Conservation (phyloP, 2,113 vertebrate species). For the Condylura cristata region DNA sequence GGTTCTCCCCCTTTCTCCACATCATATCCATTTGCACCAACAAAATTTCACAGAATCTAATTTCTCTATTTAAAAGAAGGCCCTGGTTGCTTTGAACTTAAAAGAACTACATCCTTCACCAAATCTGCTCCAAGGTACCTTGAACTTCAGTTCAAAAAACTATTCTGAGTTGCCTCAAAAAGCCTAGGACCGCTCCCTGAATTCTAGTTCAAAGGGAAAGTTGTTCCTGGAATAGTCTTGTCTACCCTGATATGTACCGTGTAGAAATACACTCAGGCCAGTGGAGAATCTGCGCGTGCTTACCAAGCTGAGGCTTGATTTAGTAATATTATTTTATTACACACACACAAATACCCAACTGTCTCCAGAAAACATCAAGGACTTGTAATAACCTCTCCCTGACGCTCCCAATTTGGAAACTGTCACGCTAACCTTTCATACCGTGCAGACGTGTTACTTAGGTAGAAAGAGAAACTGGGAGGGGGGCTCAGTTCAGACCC, state of each 20-base stretch:
- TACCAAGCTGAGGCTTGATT: background rate
- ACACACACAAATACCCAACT: background rate
- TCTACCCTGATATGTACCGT: background rate
- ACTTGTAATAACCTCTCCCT: slow-evolving; percentile 26
- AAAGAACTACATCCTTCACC: slow-evolving; percentile 28
- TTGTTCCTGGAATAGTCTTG: background rate
- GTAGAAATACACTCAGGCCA: background rate
- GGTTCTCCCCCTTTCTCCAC: background rate
- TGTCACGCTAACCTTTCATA: slow-evolving; percentile 28
- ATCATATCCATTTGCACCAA: slow-evolving; percentile 2
- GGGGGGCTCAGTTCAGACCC: background rate
- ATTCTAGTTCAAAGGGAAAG: background rate
- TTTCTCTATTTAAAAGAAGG: background rate
- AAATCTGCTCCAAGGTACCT: slow-evolving; percentile 15
- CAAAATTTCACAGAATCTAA: background rate
- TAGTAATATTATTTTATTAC: background rate
- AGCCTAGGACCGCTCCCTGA: background rate
- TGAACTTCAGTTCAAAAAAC: slow-evolving; percentile 42
- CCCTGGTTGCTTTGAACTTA: background rate
- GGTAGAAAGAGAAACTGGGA: background rate
- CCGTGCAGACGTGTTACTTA: slow-evolving; percentile 5
- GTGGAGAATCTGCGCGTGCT: background rate
- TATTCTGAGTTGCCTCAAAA: slow-evolving; percentile 2
- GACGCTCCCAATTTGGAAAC: slow-evolving; percentile 44
- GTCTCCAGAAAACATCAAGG: slow-evolving; percentile 10